Percentiles rank a stretch among this genome's conserved stretches.
Conservation (phyloP, 2,113 vertebrate genomes). For the Pseudopipra pipra region DNA sequence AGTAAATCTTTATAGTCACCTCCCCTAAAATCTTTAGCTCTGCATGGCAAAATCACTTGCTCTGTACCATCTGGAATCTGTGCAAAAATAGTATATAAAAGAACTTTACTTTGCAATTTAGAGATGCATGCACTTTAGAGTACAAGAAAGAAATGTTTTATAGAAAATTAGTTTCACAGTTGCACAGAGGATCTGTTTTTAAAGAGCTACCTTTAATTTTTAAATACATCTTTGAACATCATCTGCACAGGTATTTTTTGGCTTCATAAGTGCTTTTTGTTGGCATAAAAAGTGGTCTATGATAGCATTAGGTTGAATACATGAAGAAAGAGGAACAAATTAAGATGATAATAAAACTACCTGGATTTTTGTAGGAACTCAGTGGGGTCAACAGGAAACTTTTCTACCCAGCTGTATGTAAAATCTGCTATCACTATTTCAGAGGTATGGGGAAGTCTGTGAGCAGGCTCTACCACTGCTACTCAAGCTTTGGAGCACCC, state of each 20-base stretch:
- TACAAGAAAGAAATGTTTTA: background rate
- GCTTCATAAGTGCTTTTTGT: background rate
- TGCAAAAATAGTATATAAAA: constrained; percentile 7
- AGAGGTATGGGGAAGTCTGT: background rate
- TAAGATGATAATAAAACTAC: background rate
- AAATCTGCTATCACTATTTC: background rate
- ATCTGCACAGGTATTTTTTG: background rate
- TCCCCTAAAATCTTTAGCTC: background rate
- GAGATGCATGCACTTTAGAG: background rate
- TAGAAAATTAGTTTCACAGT: background rate
- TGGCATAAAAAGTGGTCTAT: background rate
- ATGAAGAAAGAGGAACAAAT: background rate
- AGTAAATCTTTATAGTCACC: background rate
- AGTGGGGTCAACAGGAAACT: background rate
- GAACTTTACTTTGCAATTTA: background rate
- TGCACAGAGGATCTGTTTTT: background rate
- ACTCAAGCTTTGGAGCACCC: background rate
- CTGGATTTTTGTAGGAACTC: background rate
- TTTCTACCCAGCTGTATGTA: background rate
- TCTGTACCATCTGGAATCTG: constrained; percentile 34
- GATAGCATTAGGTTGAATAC: background rate
- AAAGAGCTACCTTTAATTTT: background rate
- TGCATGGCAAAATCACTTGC: background rate
- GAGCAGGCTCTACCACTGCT: background rate
- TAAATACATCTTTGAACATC: background rate